Percentiles rank a stretch among this genome's conserved stretches.
phyloP scores from a whole-genome alignment of 2,888 invertebrate species.

The Ernsta delagoae region DNA sequence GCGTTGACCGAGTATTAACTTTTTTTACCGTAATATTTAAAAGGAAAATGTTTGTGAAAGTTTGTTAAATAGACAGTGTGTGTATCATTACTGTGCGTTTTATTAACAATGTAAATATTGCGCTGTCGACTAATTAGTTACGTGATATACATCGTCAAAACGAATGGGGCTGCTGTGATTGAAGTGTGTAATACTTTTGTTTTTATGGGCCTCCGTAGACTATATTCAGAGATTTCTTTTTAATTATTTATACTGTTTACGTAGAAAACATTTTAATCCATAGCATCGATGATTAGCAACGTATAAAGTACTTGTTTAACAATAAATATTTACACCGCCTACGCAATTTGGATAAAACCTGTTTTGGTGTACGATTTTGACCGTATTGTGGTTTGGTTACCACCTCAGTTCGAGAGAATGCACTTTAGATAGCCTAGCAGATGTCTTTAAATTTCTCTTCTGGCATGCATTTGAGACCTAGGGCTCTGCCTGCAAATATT shows the following conservation, averaged over 20 bases:
- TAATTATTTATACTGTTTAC: background rate
- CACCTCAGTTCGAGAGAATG: background rate
- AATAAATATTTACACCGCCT: conserved; percentile 20
- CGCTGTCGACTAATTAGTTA: conserved; percentile 25
- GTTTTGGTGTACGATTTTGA: conserved; percentile 14
- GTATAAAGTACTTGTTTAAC: background rate
- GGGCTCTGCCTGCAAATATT: too few species aligned
- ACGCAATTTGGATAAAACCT: conserved; percentile 24
- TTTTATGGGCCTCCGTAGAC: background rate
- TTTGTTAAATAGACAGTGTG: conserved; percentile 11
- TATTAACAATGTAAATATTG: conserved; percentile 10
- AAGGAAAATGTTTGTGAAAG: conserved; percentile 41
- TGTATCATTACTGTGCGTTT: conserved; percentile 5
- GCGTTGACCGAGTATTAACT: conserved; percentile 38
- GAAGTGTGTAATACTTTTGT: conserved; percentile 25
- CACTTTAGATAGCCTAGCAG: too few species aligned
- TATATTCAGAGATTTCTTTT: conserved; percentile 1
- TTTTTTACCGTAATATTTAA: conserved; percentile 41
- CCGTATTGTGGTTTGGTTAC: conserved; percentile 1
- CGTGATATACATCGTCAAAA: conserved; percentile 27
- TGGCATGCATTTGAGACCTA: too few species aligned
- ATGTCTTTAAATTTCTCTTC: too few species aligned
- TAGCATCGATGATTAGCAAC: too few species aligned
- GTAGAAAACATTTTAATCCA: background rate
- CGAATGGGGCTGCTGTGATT: conserved; percentile 21